Conservation (phyloP, 1,140 invertebrate genomes). For the Drosophila sp. region DNA sequence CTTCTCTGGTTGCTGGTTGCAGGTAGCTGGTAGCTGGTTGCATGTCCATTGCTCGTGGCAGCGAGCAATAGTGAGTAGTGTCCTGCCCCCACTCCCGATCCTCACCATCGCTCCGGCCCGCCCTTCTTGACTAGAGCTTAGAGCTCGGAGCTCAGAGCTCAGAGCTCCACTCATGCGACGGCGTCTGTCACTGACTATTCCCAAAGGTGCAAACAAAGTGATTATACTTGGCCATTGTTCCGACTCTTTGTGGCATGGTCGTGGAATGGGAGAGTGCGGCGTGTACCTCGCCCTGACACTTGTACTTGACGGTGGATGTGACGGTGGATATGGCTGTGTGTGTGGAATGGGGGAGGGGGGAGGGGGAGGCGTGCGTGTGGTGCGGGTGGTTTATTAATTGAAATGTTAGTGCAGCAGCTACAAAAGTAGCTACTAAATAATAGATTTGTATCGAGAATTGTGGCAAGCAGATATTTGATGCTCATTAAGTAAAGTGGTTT, state of each 20-base stretch:
- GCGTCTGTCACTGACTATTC: conserved; percentile 79
- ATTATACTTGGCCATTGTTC: conserved; percentile 83
- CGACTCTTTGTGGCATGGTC: conserved; percentile 51
- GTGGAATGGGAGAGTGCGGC: conserved; percentile 45
- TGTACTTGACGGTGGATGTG: conserved; percentile 10
- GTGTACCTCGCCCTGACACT: conserved; percentile 15
- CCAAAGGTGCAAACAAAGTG: conserved; percentile 83
- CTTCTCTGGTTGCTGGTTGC: conserved; percentile 1
- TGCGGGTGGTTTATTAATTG: conserved; percentile 79
- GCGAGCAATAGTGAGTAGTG: conserved; percentile 5
- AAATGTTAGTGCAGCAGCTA: conserved; percentile 74
- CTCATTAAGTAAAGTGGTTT: conserved; percentile 83
- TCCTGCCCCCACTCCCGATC: conserved; percentile 5
- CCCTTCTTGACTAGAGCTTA: background rate
- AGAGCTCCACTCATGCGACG: conserved; percentile 56
- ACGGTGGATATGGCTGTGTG: no score
- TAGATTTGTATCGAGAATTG: conserved; percentile 83
- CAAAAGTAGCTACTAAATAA: conserved; percentile 72
- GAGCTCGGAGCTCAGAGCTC: conserved; percentile 21
- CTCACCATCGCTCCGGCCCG: no score
- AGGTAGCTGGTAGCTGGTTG: conserved; percentile 5
- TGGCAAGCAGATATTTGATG: conserved; percentile 79
- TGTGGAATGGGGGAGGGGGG: no score
- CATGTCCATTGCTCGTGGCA: conserved; percentile 31
- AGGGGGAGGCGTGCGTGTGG: conserved; percentile 47